These are phyloP conservation scores for Lypha dubia DNA, from an alignment of 2,888 invertebrate genomes.

Conservation along the genomic window DNA sequence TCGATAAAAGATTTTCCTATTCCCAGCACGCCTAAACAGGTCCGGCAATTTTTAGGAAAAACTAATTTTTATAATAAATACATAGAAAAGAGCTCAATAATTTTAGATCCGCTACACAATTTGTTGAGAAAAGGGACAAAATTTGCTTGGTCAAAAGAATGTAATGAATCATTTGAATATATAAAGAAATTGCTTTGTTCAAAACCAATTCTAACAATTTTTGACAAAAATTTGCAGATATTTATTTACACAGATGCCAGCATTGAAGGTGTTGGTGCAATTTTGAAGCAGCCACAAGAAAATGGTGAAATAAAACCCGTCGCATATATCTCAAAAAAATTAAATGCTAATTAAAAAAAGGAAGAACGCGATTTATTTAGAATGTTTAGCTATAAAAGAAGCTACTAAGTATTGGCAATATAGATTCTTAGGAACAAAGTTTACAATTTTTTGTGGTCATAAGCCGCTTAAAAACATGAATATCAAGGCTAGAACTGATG, in stretches of 20 bases:
- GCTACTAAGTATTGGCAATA: no score
- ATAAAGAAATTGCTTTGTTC: constrained; percentile 62
- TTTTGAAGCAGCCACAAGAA: no score
- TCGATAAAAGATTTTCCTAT: constrained; percentile 68
- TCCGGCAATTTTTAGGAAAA: constrained; percentile 68
- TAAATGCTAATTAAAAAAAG: no score
- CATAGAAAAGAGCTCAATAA: constrained; percentile 61
- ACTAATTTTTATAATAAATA: constrained; percentile 72
- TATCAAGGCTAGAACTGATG: no score
- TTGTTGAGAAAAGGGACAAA: constrained; percentile 66
- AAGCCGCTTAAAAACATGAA: no score
- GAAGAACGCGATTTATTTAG: no score
- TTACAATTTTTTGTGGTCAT: no score
- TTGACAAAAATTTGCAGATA: constrained; percentile 70
- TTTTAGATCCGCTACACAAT: constrained; percentile 70
- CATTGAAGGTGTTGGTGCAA: constrained; percentile 64
- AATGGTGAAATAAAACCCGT: constrained; percentile 69
- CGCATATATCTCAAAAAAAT: constrained; percentile 5
- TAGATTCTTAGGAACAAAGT: no score
- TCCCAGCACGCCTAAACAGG: constrained; percentile 64
- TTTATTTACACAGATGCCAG: constrained; percentile 70
- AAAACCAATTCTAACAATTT: constrained; percentile 61
- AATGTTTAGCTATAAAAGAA: no score
- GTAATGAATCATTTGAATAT: constrained; percentile 46
- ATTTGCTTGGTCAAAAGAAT: constrained; percentile 68